Evolutionary conservation across 2,888 invertebrate genomes (phyloP), one percentile per base, ranked within the genome.

Genomic region (Nomada fabriciana): DNA sequence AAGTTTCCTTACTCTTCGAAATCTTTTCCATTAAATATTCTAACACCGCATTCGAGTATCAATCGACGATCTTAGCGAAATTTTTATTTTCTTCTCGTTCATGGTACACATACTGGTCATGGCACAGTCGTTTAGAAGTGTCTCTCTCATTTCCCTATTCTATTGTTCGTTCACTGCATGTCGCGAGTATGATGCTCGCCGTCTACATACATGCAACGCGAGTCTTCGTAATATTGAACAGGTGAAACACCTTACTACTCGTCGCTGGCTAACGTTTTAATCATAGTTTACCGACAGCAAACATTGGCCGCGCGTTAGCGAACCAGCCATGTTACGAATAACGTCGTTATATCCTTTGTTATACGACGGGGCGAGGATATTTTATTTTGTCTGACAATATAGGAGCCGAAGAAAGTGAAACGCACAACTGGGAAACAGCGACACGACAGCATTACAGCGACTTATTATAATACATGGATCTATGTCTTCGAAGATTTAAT

Each of bases 401-500:
- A 47, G 53, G 59, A 79, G 63, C 59, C 67, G 72, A 60, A 74
- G 76, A 75, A 77, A 69, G 55, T 70, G 61, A 59, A 68, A 61
- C 25, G 52, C 71, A 47, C 18, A 52, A 53, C n/a, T 53, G 9
- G 68, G 50, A 52, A 57, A 53, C 53, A 53, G 23, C 18, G 15
- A 25, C 67, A 23, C 65, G 76, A 73, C 69, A 65, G 20, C 25
- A 25, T 75, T 69, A 70, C 36, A 42, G 50, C 50, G n/a, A 23
- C 65, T 42, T 47, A 71, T 70, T 67, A 67, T 73, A 71, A 71
- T 70, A 64, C 64, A 59, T 20, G 20, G 53, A 36, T 47, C 13
- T 69, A 55, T 59, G 47, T n/a, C 25, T 23, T 61, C 36, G 72
- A 57, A 71, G 61, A 79, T 86, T 83, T 86, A 83, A 86, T 70